Percentiles rank a stretch among this genome's conserved stretches.
These are phyloP conservation scores for Brotogeris chrysoptera DNA, from an alignment of 2,797 vertebrate genomes.

Conservation along the genomic window DNA sequence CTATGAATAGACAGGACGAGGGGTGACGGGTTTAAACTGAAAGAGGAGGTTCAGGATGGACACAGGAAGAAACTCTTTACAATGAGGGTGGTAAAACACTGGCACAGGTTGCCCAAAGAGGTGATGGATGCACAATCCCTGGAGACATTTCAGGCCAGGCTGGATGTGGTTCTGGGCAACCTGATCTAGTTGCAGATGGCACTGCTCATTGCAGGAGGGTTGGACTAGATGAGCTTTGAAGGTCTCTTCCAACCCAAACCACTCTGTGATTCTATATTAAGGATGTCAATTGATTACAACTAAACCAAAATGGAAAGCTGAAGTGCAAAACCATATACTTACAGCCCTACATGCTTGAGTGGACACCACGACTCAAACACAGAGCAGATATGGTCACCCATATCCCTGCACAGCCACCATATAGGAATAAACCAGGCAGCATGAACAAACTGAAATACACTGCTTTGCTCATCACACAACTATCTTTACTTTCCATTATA, in stretches of 20 bases:
- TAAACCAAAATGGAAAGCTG: not conserved
- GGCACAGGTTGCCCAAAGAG: not conserved
- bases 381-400: not conserved
- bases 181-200: not conserved
- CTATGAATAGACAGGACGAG: not conserved
- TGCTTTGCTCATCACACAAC: not conserved
- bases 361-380: not conserved
- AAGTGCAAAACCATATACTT: not conserved
- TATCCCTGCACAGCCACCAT: not conserved
- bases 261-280: not conserved
- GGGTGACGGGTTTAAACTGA: not conserved
- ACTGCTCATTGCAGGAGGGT: not conserved
- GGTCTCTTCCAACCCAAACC: not conserved
- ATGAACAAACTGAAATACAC: not conserved
- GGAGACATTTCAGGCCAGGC: not conserved
- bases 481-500: not conserved
- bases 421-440: not conserved
- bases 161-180: not conserved
- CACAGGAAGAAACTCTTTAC: not conserved
- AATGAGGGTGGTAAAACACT: not conserved
- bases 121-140: not conserved
- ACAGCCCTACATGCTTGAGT: rapidly evolving
- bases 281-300: not conserved
- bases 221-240: not conserved
- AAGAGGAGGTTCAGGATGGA: not conserved